Evolutionary conservation across 2,113 vertebrate genomes (phyloP), one percentile per base, ranked within the genome.

Genomic region (Hiodon alosoides): DNA sequence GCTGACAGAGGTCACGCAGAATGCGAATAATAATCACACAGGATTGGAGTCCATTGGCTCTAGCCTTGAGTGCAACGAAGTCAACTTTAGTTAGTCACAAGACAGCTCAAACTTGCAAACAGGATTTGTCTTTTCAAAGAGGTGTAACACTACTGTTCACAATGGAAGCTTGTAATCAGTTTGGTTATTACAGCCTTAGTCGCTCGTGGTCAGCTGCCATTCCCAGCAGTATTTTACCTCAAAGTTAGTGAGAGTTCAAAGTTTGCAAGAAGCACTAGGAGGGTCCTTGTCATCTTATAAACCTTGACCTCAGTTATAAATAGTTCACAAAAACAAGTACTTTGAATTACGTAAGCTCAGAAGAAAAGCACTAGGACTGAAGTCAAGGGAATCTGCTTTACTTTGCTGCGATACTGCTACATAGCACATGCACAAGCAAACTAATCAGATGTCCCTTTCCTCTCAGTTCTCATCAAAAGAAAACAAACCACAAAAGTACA

Each of bases 141-240:
- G 93, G 93, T 93, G 92, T 94, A 97, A 95, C 89, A 95, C 95
- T 94, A 91, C 96, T 95, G 94, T 92, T 92, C 87, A 86, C 84
- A 95, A 96, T 97, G 95, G 96, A 95, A 95, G 94, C 96, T 97
- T 92, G 91, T 88, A 81, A 86, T 81, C 81, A 74, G 82, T 86
- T 83, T 76, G 79, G 52, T 77, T 76, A 48, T 47, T 46, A 59
- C 78, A 47, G 86, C 79, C 83, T 79, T 79, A 80, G 81, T 58
- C 78, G 52, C 80, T 82, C 83, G 79, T 72, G 86, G 80, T 90
- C 93, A 96, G 95, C 94, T 92, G 93, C 95, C 95, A 96, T 97
- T 96, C 90, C 92, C 93, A 96, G 94, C 92, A 97, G 89, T 94
- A 95, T 97, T 98, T 96, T 95, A 93, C 91, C 91, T 92, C 92